Percentiles rank a stretch among this genome's conserved stretches.
These are phyloP conservation scores for Anthophora plumipes DNA, from an alignment of 2,888 invertebrate species.

Conservation along the genomic window DNA sequence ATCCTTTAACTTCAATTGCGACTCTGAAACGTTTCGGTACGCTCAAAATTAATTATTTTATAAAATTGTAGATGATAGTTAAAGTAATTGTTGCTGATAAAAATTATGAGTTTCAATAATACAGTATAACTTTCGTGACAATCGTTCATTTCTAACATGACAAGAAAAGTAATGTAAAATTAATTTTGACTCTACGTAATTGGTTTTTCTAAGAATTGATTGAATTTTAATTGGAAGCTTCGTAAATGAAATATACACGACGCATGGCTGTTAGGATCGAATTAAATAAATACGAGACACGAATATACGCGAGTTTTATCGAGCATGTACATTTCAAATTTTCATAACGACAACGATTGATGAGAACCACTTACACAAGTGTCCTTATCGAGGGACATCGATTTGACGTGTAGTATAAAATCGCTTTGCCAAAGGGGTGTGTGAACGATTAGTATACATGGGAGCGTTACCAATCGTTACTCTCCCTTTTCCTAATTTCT, in stretches of 20 bases:
- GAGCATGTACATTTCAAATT: not conserved
- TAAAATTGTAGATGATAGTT: too few relatives aligned
- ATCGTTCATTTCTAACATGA: too few relatives aligned
- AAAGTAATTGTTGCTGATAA: too few relatives aligned
- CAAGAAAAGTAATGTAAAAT: not conserved
- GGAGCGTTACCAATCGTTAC: constrained; percentile 30
- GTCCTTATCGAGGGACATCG: constrained; percentile 11
- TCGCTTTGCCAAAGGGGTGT: constrained; percentile 49
- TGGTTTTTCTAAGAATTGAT: too few relatives aligned
- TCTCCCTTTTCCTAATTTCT: not conserved
- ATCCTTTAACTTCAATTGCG: too few relatives aligned
- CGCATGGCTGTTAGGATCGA: not conserved
- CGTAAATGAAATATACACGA: not conserved
- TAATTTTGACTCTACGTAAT: too few relatives aligned
- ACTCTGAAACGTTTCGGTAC: too few relatives aligned
- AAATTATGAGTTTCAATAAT: not conserved
- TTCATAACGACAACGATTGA: constrained; percentile 19
- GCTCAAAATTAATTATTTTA: too few relatives aligned
- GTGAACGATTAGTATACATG: constrained; percentile 36
- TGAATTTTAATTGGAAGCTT: too few relatives aligned
- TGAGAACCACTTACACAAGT: not conserved
- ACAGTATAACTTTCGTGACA: not conserved
- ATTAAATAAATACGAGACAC: not conserved
- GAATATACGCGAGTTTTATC: not conserved
- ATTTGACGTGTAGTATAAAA: constrained; percentile 31